Percentiles rank a stretch among this genome's conserved stretches.
Conservation (phyloP, 2,113 vertebrate genomes). For the Sclerurus mexicanus region DNA sequence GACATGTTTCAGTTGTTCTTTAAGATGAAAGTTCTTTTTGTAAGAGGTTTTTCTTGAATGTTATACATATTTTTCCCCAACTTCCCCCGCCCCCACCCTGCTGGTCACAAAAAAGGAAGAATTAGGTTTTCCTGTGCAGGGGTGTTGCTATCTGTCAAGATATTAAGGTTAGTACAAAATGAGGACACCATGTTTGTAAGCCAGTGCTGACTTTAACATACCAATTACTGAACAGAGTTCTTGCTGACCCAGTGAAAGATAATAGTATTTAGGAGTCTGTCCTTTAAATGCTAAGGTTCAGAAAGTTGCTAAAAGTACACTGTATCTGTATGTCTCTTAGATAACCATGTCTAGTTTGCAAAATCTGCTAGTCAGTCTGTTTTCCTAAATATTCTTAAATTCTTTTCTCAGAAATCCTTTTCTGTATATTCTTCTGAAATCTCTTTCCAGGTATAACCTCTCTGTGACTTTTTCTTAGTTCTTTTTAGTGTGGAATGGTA, state of each 20-base stretch:
- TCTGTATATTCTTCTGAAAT: background rate
- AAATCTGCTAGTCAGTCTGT: background rate
- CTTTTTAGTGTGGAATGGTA: background rate
- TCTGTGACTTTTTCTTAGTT: background rate
- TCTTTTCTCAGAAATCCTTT: background rate
- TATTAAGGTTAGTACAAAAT: background rate
- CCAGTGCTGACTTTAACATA: background rate
- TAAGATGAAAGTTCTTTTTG: background rate
- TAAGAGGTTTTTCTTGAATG: background rate
- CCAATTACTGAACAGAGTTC: background rate
- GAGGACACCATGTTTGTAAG: background rate
- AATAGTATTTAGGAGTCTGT: background rate
- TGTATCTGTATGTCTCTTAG: background rate
- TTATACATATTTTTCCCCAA: background rate
- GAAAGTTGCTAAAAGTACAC: background rate
- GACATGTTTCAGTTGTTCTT: background rate
- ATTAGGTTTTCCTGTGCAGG: background rate
- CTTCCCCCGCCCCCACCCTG: rapidly evolving
- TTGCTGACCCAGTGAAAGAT: background rate
- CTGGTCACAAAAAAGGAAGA: background rate
- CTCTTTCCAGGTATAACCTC: background rate
- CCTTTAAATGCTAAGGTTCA: background rate
- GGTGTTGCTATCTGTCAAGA: background rate
- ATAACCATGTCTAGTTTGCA: background rate
- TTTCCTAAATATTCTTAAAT: background rate